Evolutionary conservation across 2,888 invertebrate genomes (phyloP), one percentile per base, ranked within the genome.

Genomic region (Xanthia icteritia): DNA sequence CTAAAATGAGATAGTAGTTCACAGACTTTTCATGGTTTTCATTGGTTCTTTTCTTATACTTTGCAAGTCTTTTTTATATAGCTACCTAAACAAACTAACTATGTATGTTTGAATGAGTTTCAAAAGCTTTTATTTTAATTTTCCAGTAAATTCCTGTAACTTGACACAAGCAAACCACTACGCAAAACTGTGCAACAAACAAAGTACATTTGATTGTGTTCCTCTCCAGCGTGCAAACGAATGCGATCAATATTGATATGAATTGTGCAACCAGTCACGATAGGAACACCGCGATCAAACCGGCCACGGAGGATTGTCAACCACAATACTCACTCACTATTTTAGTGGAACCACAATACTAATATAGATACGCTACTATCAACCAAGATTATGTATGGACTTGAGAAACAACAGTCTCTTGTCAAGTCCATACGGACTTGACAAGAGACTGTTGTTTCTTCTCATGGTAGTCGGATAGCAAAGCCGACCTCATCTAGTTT

Each of bases 211-310:
- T 36, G 17, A 58, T 64, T 39, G 27, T 66, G 27, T 61, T 48
- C 36, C 23, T 20, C n/a, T 15, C 8, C 36, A 27, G 20, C 17
- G 31, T 63, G 20, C 54, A 36, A 54, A 69, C 17, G 20, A 61
- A 63, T 67, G 73, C 63, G 31, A 77, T 70, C 73, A 73, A 73
- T 82, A 67, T 69, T 73, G 60, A 48, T 72, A 77, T 71, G 73
- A 74, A 71, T 66, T 69, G 68, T 72, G 74, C 72, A 71, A 82
- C 69, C 73, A 74, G 71, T 61, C 67, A 56, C 39, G 27, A 48
- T 74, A 56, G n/a, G 27, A 11, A 45, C 51, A 45, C 20, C 27
- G 64, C 31, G 39, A 39, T 39, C 39, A 65, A 23, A 5, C 36
- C n/a, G 27, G 9, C 73, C n/a, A 27, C 11, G 11, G 64, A 15